phyloP scores from a whole-genome alignment of 2,113 vertebrate genomes.

The Tiliqua scincoides region DNA sequence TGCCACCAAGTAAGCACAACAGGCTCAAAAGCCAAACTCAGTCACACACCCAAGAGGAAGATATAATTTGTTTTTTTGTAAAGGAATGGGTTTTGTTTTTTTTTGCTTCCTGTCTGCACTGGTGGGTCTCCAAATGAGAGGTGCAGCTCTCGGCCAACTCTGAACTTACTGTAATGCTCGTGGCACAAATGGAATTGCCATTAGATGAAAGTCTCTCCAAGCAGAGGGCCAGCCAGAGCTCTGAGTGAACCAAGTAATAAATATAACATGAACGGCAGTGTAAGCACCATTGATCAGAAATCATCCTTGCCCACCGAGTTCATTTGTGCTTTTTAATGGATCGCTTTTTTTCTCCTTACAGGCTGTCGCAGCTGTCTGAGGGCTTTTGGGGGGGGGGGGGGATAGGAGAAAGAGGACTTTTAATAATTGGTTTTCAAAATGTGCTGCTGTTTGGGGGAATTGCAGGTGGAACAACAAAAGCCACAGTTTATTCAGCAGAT shows the following conservation, averaged over 20 bases:
- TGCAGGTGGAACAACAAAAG: conserved; percentile 17
- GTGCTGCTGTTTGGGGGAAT: not conserved
- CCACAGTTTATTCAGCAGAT: conserved; percentile 14
- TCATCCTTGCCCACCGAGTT: conserved; percentile 52
- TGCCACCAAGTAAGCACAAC: not conserved
- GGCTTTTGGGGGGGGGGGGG: not conserved
- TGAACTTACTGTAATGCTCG: conserved; percentile 69
- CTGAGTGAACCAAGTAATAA: conserved; percentile 73
- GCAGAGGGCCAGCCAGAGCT: conserved; percentile 33
- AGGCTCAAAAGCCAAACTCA: not conserved
- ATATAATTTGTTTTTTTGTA: conserved; percentile 23
- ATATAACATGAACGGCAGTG: conserved; percentile 71
- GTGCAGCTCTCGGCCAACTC: not conserved
- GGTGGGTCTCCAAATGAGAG: conserved; percentile 13
- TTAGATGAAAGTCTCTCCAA: conserved; percentile 50
- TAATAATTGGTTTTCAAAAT: conserved; percentile 27
- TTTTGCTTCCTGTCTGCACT: conserved; percentile 6
- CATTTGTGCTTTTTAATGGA: conserved; percentile 66
- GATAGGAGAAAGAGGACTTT: not conserved
- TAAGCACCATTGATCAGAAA: conserved; percentile 66
- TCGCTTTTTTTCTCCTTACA: conserved; percentile 18
- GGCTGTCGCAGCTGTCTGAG: conserved; percentile 13
- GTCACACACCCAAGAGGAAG: not conserved
- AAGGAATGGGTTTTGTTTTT: not conserved
- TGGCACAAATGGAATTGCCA: conserved; percentile 69